Evolutionary conservation across 1,140 invertebrate species (phyloP).

Genomic region (Leptonema lineaticorne): DNA sequence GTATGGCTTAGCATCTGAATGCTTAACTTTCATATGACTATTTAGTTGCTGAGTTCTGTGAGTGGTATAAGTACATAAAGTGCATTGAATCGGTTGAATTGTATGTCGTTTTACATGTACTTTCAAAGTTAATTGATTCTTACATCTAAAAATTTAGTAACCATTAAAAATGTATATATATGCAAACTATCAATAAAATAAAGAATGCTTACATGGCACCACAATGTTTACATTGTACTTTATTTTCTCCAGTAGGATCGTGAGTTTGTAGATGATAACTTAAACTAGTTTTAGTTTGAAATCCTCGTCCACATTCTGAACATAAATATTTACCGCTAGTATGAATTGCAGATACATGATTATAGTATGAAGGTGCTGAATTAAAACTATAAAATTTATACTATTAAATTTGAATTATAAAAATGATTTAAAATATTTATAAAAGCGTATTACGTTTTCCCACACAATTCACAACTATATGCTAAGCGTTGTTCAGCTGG

Average conservation of each 20-base stretch:
- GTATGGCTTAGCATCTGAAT: constrained; percentile 33
- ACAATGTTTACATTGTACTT: constrained; percentile 34
- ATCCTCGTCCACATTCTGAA: constrained; percentile 32
- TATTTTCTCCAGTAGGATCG: constrained; percentile 31
- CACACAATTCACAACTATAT: constrained; percentile 30
- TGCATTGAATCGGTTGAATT: constrained; percentile 20
- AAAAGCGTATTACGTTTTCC: constrained; percentile 22
- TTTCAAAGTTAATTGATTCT: constrained; percentile 22
- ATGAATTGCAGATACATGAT: constrained; percentile 28
- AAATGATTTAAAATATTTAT: background rate
- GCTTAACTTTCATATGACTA: constrained; percentile 29
- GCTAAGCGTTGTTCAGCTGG: constrained; percentile 21
- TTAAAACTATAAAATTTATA: constrained; percentile 28
- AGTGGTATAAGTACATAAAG: constrained; percentile 23
- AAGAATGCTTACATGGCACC: constrained; percentile 29
- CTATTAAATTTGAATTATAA: background rate
- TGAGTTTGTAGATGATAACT: constrained; percentile 33
- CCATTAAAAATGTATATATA: background rate
- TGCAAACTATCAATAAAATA: background rate
- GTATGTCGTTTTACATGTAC: constrained; percentile 31
- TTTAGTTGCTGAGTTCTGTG: constrained; percentile 21
- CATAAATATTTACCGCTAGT: constrained; percentile 29
- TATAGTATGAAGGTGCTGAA: constrained; percentile 8
- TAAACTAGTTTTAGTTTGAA: constrained; percentile 30
- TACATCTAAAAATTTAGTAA: constrained; percentile 19